Evolutionary conservation across 64 coral and sea anemone species (phyloP), one percentile per base, ranked within the genome.

Genomic region (Actinia equina): DNA sequence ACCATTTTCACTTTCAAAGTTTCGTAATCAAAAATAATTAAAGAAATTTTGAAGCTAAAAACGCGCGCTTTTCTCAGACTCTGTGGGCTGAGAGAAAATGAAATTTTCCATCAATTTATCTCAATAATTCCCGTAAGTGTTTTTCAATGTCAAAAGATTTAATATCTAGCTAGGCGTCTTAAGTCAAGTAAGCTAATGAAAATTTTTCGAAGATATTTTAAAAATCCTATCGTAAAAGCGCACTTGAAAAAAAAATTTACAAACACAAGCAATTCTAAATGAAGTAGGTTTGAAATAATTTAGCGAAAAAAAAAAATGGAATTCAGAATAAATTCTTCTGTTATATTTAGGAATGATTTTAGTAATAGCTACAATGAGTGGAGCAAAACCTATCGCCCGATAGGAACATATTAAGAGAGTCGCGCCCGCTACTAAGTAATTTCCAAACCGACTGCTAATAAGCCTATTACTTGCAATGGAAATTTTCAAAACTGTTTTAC

Each of bases 61-160:
- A 23, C 19, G n/a, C 19, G 63, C n/a, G 30, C 30, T 37, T 37
- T 22, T 69, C 10, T 6, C 4, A 69, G 63, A 69, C 63, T 69
- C 3, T 67, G 63, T 69, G 63, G 63, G 18, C 22, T n/a, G 25
- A 74, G 41, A 37, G 12, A 65, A 7, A 41, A 30, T 15, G 62
- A 74, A 74, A 37, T 74, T 74, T 30, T 13, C 27, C 69, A 15
- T 12, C 10, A 74, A 74, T 3, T 69, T 20, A 69, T n/a, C 22
- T 69, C 18, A 22, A 41, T 74, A 41, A 74, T 74, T 74, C 27
- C 27, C 11, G 20, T 74, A 41, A 30, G 69, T 41, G 26, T 74
- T 41, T 69, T 74, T 41, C 69, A 74, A 74, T 74, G 69, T 74
- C 25, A 74, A 74, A 74, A 14, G 27, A 25, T 74, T 69, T 74